Evolutionary conservation across 2,113 vertebrate genomes (phyloP), one percentile per base, ranked within the genome.

Genomic region (Alosa alosa): DNA sequence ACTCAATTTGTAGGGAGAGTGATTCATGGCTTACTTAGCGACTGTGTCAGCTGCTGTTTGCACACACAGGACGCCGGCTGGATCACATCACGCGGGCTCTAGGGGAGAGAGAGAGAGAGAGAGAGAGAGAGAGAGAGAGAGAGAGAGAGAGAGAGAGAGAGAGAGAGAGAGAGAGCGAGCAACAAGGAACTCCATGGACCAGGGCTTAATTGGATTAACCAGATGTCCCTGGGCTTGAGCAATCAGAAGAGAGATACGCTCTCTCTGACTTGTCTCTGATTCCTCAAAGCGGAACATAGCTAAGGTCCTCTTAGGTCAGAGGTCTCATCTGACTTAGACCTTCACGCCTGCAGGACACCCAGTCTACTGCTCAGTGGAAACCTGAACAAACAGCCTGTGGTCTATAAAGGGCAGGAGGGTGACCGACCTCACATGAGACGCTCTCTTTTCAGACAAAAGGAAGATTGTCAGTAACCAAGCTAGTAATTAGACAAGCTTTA

Each of bases 1-100:
- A 89, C 47, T 88, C 85, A 57, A 81, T 68, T 82, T 52, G 78
- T 9, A 22, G 81, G 84, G 47, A 86, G 72, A 45, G 60, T 55
- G 49, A 88, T 83, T 78, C 0, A 39, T 68, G 81, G 81, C 85
- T 85, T 82, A 83, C 86, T 86, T 85, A 49, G 64, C 81, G 85
- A 81, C 83, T 78, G 82, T 88, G 87, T 88, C 50, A 86, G 83
- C 78, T 55, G 41, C 82, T 89, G 90, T 88, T 88, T 88, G 85
- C 81, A 84, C 83, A 89, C 86, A 86, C 52, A 15, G 31, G 84
- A 72, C 60, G 45, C 49, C 2, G 41, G 81, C n/a, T 31, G n/a
- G 46, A 46, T 84, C 60, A 57, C 81, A 84, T 86, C 60, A 75
- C 22, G 46, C 18, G 6, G 52, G 44, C 49, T 46, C 45, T 72